A percentile compares a stretch with the other conserved stretches of the same genome.
Evolutionary conservation across 2,888 invertebrate genomes (phyloP).

Genomic region (Mechanitis mazaeus): DNA sequence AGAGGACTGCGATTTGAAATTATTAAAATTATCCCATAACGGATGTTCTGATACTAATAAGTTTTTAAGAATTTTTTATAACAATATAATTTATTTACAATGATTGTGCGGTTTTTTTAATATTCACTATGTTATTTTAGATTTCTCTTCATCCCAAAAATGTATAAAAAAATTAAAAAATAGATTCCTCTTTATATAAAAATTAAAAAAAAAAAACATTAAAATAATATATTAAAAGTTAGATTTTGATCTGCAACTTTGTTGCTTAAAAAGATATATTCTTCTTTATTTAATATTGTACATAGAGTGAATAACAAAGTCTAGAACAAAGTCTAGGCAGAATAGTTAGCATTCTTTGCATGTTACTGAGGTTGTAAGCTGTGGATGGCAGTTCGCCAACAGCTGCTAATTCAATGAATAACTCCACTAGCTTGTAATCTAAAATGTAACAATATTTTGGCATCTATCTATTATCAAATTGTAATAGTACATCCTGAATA

Average conservation of each 20-base stretch:
- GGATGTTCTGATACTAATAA: conserved; percentile 10
- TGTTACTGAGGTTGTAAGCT: conserved; percentile 40
- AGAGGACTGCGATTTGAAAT: conserved; percentile 8
- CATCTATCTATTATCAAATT: not conserved
- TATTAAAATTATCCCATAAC: conserved; percentile 12
- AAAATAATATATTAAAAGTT: too few species aligned
- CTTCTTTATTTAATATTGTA: conserved; percentile 13
- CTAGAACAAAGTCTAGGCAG: conserved; percentile 1
- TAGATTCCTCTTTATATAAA: too few species aligned
- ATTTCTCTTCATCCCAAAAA: not conserved
- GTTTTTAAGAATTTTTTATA: not conserved
- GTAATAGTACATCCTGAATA: not conserved
- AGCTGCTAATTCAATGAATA: conserved; percentile 33
- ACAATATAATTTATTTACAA: not conserved
- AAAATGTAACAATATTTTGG: conserved; percentile 28
- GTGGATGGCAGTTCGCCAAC: conserved; percentile 44
- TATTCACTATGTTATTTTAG: conserved; percentile 11
- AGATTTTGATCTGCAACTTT: not conserved
- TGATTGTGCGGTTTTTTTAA: conserved; percentile 6
- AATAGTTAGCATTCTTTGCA: conserved; percentile 32
- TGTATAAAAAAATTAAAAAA: conserved; percentile 9
- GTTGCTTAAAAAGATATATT: conserved; percentile 1
- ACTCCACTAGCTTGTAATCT: conserved; percentile 36
- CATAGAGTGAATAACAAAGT: conserved; percentile 14
- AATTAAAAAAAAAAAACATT: too few species aligned